Base-by-base conservation (phyloP, 2,797 vertebrate genomes). In the Ctenopoma multispine region DNA sequence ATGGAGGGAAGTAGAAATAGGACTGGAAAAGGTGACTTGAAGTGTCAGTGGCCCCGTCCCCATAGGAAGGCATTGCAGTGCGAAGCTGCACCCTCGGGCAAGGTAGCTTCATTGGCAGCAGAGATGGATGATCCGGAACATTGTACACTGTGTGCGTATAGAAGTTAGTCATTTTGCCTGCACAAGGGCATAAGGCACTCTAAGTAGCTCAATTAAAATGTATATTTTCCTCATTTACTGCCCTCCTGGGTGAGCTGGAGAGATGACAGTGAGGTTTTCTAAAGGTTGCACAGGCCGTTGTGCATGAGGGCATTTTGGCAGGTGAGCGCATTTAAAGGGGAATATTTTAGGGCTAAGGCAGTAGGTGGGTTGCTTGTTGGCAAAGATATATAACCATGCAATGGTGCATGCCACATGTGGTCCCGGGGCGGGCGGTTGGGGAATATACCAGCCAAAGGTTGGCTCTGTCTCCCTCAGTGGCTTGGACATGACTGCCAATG, bases 111-210 rank as follows among this genome's bases (percentile, higher is more conserved):
- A 85, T 83, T 83, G 90, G 90, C 88, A 87, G 86, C 79, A 44
- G 77, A 92, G 91, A 92, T 91, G 89, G 87, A 92, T 93, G 91
- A 91, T 91, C 75, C 75, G 81, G 90, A 91, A 87, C 87, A 79
- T 60, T 77, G 85, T 90, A 87, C 80, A 79, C 79, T 73, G 71
- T 85, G 80, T 83, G 75, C 48, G 50, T 80, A 87, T 73, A 79
- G 83, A 89, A 89, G 81, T 85, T 80, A 44, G 79, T 83, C 68
- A 46, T 87, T 88, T 87, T 74, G 58, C 76, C 80, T 80, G 75
- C 77, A 82, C 90, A 90, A 91, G 90, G 90, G 72, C 90, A 87
- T 63, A 63, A 83, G 82, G 67, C 81, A 56, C 76, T 87, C 72
- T 85, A 87, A 87, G 86, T 87, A 82, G 79, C 82, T 89, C 89